phyloP scores from a whole-genome alignment of 2,113 vertebrate species.

The Callorhinus ursinus region DNA sequence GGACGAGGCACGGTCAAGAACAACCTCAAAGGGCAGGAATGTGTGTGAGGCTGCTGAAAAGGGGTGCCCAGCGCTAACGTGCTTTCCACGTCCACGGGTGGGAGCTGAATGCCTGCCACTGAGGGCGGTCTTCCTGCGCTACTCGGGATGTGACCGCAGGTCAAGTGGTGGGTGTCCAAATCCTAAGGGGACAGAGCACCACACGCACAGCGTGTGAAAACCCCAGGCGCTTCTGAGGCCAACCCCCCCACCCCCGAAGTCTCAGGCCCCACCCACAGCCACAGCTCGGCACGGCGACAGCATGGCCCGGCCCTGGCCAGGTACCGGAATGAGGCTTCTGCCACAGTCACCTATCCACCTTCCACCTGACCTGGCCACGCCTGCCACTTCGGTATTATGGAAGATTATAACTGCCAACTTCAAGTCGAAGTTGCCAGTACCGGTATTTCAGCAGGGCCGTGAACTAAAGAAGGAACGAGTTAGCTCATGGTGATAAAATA shows the following conservation, averaged over 20 bases:
- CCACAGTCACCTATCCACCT: neutral
- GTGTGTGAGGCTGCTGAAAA: conserved; percentile 47
- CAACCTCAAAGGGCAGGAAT: conserved; percentile 50
- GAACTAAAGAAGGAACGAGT: conserved; percentile 72
- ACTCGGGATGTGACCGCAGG: neutral
- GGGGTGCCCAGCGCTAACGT: conserved; percentile 1
- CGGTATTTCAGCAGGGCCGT: conserved; percentile 74
- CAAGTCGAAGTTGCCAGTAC: conserved; percentile 65
- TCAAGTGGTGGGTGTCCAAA: neutral
- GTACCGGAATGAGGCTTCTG: neutral
- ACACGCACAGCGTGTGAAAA: neutral
- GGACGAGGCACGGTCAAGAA: conserved; percentile 51
- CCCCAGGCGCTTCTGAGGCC: neutral
- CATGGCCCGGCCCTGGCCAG: neutral
- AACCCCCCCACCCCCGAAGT: neutral
- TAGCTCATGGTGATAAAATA: conserved; percentile 76
- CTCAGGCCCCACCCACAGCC: neutral
- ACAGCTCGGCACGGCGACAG: too few species aligned
- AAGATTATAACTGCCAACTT: conserved; percentile 37
- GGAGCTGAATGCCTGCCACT: conserved; percentile 23
- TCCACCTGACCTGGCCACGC: neutral
- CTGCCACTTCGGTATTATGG: neutral
- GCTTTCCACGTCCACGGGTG: neutral
- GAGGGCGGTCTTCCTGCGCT: neutral
- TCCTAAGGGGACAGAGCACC: neutral